phyloP scores from a whole-genome alignment of 2,888 invertebrate species.

The Andrena trimmerana region DNA sequence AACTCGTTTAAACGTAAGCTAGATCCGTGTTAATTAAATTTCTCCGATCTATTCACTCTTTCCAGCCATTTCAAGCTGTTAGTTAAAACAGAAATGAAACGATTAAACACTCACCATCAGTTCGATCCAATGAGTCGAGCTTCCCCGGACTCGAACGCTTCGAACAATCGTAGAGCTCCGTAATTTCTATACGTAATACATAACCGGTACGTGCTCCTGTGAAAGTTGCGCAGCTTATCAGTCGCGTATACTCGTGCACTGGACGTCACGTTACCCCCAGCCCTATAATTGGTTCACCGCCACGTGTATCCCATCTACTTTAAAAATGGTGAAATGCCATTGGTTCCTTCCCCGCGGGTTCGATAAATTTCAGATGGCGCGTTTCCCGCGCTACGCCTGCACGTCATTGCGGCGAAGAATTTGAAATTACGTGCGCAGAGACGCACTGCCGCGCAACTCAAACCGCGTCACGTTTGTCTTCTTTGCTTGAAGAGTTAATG shows the following conservation, averaged over 20 bases:
- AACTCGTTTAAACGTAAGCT: too few relatives aligned
- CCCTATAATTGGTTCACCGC: slow-evolving; percentile 3
- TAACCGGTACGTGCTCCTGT: background rate
- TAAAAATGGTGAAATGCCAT: background rate
- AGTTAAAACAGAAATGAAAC: too few relatives aligned
- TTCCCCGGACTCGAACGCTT: too few relatives aligned
- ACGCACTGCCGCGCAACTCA: background rate
- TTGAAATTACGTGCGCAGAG: slow-evolving; percentile 44
- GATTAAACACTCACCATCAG: too few relatives aligned
- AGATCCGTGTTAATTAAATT: too few relatives aligned
- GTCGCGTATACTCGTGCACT: background rate
- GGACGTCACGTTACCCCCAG: background rate
- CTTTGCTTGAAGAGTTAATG: too few relatives aligned
- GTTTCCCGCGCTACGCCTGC: background rate
- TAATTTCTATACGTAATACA: too few relatives aligned
- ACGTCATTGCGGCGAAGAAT: slow-evolving; percentile 23
- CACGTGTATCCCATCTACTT: slow-evolving; percentile 23
- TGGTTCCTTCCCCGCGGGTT: background rate
- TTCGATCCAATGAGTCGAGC: too few relatives aligned
- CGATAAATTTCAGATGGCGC: slow-evolving; percentile 14
- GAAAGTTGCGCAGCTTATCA: background rate
- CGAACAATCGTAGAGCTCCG: too few relatives aligned
- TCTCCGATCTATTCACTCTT: too few relatives aligned
- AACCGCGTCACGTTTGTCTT: slow-evolving; percentile 6
- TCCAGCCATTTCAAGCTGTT: too few relatives aligned